Conservation (phyloP, 1,140 invertebrate species). For the Doryteuthis pealeii region DNA sequence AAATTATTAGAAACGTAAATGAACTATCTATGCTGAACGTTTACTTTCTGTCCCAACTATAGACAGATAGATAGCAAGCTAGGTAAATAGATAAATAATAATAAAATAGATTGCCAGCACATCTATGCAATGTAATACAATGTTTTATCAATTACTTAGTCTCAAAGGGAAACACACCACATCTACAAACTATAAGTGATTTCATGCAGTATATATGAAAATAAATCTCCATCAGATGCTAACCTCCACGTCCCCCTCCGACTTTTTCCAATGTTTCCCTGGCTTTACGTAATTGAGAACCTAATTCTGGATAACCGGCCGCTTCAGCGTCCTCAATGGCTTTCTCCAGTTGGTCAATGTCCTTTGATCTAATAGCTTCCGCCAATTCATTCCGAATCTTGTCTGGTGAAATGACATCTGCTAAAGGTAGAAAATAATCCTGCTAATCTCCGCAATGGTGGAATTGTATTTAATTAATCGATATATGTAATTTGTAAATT, state of each 20-base stretch:
- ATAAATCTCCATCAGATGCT: neutral
- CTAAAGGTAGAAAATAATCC: neutral
- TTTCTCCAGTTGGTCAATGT: neutral
- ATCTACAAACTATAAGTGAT: too few relatives aligned
- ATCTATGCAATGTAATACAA: too few relatives aligned
- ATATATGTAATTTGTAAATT: too few relatives aligned
- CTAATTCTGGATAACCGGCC: neutral
- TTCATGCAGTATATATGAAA: too few relatives aligned
- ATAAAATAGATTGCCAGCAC: too few relatives aligned
- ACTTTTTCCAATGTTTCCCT: neutral
- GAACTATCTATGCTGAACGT: too few relatives aligned
- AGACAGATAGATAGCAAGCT: neutral
- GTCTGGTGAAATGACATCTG: neutral
- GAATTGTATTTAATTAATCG: too few relatives aligned
- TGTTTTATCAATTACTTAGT: too few relatives aligned
- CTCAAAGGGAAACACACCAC: too few relatives aligned
- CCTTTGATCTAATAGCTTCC: neutral
- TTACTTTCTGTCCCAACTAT: too few relatives aligned
- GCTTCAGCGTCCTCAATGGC: neutral
- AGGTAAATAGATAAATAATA: constrained; percentile 4
- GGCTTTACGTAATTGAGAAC: neutral
- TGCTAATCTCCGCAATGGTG: too few relatives aligned
- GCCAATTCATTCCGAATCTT: neutral
- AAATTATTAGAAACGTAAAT: too few relatives aligned
- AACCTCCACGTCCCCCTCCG: neutral